Conservation (phyloP, 2,888 invertebrate species). For the Polia nebulosa region DNA sequence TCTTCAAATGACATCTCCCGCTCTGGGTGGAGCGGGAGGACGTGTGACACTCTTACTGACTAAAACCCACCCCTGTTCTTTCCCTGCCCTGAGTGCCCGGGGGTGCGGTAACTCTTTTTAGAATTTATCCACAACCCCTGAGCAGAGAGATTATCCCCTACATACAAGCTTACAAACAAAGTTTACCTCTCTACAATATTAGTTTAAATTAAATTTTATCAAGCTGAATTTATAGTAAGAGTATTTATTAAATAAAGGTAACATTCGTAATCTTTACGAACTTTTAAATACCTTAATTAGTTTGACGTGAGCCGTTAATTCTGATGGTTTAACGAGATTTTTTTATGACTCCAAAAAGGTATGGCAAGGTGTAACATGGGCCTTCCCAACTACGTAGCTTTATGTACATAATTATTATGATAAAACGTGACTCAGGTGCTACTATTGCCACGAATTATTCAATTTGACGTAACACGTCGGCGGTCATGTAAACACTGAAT, state of each 20-base stretch:
- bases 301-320: neutral
- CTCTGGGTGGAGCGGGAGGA: too few relatives aligned
- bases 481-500: slow-evolving; percentile 78
- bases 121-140: too few relatives aligned
- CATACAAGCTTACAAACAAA: too few relatives aligned
- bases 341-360: neutral
- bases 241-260: neutral
- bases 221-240: slow-evolving; percentile 13
- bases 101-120: too few relatives aligned
- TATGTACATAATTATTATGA: slow-evolving; percentile 7
- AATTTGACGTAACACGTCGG: slow-evolving; percentile 78
- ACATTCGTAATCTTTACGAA: slow-evolving; percentile 16
- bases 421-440: slow-evolving; percentile 62
- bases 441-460: slow-evolving; percentile 56
- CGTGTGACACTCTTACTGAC: too few relatives aligned
- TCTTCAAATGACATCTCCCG: too few relatives aligned
- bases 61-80: too few relatives aligned
- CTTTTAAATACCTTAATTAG: slow-evolving; percentile 4
- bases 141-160: too few relatives aligned
- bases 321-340: neutral
- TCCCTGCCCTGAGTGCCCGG: too few relatives aligned
- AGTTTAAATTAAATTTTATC: neutral
- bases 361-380: slow-evolving; percentile 15
- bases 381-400: slow-evolving; percentile 42
- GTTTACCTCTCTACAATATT: too few relatives aligned